phyloP scores from a whole-genome alignment of 2,113 vertebrate species.

The Dermatemys mawii region DNA sequence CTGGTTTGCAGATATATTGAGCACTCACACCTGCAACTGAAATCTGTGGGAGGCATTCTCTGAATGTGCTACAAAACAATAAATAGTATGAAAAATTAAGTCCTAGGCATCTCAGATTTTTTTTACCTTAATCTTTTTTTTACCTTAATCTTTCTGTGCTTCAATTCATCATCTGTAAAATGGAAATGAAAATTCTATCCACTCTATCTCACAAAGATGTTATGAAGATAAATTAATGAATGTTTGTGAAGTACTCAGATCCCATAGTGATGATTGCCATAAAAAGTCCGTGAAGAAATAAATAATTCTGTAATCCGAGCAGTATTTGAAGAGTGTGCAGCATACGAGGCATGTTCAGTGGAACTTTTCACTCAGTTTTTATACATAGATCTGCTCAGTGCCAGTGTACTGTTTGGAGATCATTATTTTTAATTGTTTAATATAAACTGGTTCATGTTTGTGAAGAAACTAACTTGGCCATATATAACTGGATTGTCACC shows the following conservation, averaged over 20 bases:
- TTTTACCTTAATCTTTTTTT: background rate
- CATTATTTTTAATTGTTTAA: background rate
- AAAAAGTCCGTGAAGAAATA: background rate
- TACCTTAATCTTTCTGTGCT: background rate
- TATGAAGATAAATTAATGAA: background rate
- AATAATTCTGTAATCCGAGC: background rate
- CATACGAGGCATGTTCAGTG: background rate
- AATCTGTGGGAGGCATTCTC: background rate
- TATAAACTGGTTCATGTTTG: accelerated
- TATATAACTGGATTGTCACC: background rate
- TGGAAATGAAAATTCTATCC: background rate
- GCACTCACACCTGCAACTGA: background rate
- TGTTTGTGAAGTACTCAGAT: background rate
- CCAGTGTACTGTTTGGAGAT: background rate
- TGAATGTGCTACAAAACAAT: background rate
- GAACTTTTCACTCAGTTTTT: background rate
- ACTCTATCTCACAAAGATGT: accelerated
- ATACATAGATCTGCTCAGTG: background rate
- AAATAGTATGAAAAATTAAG: background rate
- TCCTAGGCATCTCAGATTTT: background rate
- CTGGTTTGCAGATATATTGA: background rate
- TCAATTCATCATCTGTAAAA: background rate
- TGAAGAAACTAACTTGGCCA: background rate
- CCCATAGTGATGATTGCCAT: background rate
- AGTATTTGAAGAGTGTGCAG: accelerated